Conservation (phyloP, 2,797 vertebrate genomes). For the Diplodus sargus region DNA sequence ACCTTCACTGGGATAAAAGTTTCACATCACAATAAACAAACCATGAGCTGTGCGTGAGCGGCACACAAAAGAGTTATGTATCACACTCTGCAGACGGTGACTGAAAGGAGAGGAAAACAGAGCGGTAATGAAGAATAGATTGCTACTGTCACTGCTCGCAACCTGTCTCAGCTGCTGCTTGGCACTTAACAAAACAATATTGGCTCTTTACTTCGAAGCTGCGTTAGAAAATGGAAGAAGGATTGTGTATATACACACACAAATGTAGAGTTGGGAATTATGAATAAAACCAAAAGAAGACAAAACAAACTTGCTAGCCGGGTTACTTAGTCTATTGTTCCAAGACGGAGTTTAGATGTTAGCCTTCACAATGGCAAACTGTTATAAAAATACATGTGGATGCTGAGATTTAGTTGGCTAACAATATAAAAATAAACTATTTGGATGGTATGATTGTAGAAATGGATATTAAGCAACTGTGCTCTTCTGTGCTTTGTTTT, state of each 20-base stretch:
- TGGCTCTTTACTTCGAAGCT: slow-evolving; percentile 29
- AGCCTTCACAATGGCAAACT: slow-evolving; percentile 5
- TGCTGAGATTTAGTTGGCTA: slow-evolving; percentile 5
- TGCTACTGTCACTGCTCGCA: slow-evolving; percentile 39
- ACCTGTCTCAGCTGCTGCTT: slow-evolving; percentile 47
- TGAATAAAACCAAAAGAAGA: neutral
- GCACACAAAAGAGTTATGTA: slow-evolving; percentile 9
- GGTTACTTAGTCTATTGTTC: neutral
- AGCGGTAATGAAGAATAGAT: slow-evolving; percentile 15
- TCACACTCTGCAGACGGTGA: slow-evolving; percentile 33
- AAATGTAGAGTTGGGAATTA: neutral
- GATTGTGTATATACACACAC: slow-evolving; percentile 1
- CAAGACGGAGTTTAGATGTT: slow-evolving; percentile 7
- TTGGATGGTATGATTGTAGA: slow-evolving; percentile 6
- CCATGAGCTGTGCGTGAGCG: slow-evolving; percentile 34
- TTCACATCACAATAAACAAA: slow-evolving; percentile 51
- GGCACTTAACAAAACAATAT: slow-evolving; percentile 55
- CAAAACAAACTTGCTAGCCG: neutral
- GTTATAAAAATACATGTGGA: slow-evolving; percentile 15
- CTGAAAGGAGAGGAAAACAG: slow-evolving; percentile 15
- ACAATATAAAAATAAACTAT: slow-evolving; percentile 22
- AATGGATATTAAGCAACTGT: neutral
- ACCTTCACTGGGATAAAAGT: slow-evolving; percentile 13
- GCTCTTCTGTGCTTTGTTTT: slow-evolving; percentile 14
- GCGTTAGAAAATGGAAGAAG: slow-evolving; percentile 21